Percentiles rank a stretch among this genome's conserved stretches.
These are phyloP conservation scores for Trigoniulus corallinus DNA, from an alignment of 1,140 invertebrate genomes.

Conservation along the genomic window DNA sequence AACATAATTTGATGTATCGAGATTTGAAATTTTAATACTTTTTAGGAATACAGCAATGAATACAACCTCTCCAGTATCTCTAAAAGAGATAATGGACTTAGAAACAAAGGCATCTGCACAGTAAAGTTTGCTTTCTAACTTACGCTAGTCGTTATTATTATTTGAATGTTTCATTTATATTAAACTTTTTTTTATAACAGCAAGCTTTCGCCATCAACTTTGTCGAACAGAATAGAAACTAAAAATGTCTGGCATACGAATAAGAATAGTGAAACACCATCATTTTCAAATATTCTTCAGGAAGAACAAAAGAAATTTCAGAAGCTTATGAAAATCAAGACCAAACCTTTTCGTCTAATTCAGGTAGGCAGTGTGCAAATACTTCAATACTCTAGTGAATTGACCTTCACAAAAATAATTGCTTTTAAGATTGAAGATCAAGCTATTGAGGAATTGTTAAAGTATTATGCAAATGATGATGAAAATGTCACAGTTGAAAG, in stretches of 20 bases:
- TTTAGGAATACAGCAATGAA: no score
- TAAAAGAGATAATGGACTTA: no score
- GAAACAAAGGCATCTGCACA: no score
- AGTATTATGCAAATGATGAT: slow-evolving; percentile 36
- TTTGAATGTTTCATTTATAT: no score
- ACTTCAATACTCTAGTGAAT: not conserved
- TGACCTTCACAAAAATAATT: slow-evolving; percentile 9
- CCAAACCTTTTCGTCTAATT: slow-evolving; percentile 42
- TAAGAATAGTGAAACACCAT: not conserved
- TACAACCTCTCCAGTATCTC: no score
- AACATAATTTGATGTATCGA: no score
- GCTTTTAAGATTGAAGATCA: slow-evolving; percentile 46
- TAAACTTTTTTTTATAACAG: no score
- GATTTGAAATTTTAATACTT: no score
- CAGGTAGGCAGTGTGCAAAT: slow-evolving; percentile 28
- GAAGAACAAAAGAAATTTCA: slow-evolving; percentile 41
- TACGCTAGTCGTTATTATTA: no score
- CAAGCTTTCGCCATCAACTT: no score
- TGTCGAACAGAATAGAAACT: not conserved
- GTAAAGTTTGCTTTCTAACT: no score
- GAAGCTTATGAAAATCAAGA: slow-evolving; percentile 37
- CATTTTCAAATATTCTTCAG: slow-evolving; percentile 36
- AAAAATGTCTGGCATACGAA: not conserved
- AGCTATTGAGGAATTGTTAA: slow-evolving; percentile 48
- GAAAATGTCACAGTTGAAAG: slow-evolving; percentile 44